Percentiles rank a stretch among this genome's conserved stretches.
Evolutionary conservation across 2,797 vertebrate genomes (phyloP).

Genomic region (Enteromius unitaeniatus): DNA sequence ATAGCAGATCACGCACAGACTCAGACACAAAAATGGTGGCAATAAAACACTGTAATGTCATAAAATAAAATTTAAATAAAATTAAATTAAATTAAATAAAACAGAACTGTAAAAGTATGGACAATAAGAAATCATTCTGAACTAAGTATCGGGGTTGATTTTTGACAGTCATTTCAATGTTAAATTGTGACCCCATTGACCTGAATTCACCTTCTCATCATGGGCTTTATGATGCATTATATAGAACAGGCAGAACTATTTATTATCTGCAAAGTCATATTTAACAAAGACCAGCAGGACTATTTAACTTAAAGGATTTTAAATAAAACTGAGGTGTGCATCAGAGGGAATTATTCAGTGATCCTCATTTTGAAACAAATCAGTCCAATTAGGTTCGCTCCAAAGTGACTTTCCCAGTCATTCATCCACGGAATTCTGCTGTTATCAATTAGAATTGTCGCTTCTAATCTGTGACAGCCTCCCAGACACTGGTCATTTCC

Average conservation of each 20-base stretch:
- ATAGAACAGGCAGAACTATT: not conserved
- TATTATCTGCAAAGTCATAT: constrained; percentile 13
- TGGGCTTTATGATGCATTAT: not conserved
- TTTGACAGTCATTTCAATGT: not conserved
- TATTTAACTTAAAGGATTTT: constrained; percentile 13
- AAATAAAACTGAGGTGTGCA: constrained; percentile 48
- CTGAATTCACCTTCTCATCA: not conserved
- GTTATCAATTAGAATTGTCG: constrained; percentile 95
- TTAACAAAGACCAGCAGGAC: not conserved
- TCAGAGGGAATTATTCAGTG: constrained; percentile 68
- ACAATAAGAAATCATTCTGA: not conserved
- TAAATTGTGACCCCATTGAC: not conserved
- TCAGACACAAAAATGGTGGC: no score
- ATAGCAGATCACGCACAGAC: no score
- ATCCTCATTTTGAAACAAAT: constrained; percentile 84
- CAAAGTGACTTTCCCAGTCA: constrained; percentile 93
- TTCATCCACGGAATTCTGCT: constrained; percentile 89
- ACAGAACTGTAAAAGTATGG: not conserved
- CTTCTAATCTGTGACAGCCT: constrained; percentile 90
- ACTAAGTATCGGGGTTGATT: not conserved
- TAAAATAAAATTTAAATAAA: no score
- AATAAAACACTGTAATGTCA: no score
- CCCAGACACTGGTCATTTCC: constrained; percentile 91
- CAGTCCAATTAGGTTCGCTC: constrained; percentile 93
- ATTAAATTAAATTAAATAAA: no score